Evolutionary conservation across 2,113 vertebrate genomes (phyloP), one percentile per base, ranked within the genome.

Genomic region (Oncorhynchus mykiss): DNA sequence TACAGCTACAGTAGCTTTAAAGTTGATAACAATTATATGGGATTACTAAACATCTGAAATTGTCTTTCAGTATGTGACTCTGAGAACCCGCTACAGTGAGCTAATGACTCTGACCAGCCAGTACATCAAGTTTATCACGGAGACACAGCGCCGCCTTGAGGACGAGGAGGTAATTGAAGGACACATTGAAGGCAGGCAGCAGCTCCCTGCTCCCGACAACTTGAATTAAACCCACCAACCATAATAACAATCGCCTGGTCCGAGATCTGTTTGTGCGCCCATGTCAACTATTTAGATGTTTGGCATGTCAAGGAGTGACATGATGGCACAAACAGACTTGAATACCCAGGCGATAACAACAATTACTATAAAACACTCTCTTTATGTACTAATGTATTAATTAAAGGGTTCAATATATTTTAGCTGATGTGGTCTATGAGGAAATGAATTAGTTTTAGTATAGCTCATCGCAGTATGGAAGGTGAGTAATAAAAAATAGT

Each of bases 51-150:
- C 22, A 29, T 67, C 29, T 67, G 25, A 3, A 67, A 3, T 29
- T 87, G 20, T 84, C 7, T 85, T 89, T 4, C 87, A 99, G 98
- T 99, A 97, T 0, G 96, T 99, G 27, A 96, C 94, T 0, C 87
- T 99, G 78, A 93, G 97, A 66, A 99, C 96, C 0, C 94, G 91
- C 78, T 99, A 96, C 93, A 99, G 96, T 0, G 97, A 99, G 87
- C 93, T 99, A 87, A 93, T 94, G 88, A 98, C 96, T 0, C 94
- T 99, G 67, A 96, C 92, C 3, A 96, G 92, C 79, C 97, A 99
- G 87, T 98, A 97, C 91, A 94, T 99, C 80, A 96, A 92, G 80
- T 98, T 98, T 90, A 96, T 99, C 90, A 92, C 85, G 0, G 95
- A 98, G 65, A 94, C 95, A 0, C 91, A 96, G 81, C 92, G 93